Percentiles rank a stretch among this genome's conserved stretches.
Evolutionary conservation across 2,888 invertebrate species (phyloP).

Genomic region (Patella pellucida): DNA sequence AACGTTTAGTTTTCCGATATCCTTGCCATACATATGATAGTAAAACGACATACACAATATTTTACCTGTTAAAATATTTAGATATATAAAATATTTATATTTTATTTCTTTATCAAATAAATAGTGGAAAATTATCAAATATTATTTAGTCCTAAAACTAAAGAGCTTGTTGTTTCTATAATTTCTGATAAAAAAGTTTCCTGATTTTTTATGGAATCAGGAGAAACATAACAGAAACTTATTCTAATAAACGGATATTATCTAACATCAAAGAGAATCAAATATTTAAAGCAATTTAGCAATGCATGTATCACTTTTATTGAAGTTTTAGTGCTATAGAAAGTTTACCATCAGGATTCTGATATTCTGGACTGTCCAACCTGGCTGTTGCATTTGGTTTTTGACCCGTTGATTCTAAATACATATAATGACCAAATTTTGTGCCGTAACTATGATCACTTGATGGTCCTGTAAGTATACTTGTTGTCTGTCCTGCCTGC

Average conservation of each 20-base stretch:
- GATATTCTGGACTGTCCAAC: conserved; percentile 44
- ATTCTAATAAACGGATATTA: too few relatives aligned
- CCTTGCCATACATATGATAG: conserved; percentile 61
- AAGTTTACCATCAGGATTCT: conserved; percentile 32
- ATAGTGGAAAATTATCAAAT: conserved; percentile 35
- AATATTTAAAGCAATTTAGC: too few relatives aligned
- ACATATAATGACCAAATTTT: conserved; percentile 53
- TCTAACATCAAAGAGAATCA: too few relatives aligned
- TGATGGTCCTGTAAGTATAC: conserved; percentile 53
- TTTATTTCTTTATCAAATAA: conserved; percentile 46
- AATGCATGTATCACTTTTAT: too few relatives aligned
- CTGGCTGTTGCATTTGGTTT: conserved; percentile 48
- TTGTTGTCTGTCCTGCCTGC: conserved; percentile 44
- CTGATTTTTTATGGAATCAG: too few relatives aligned
- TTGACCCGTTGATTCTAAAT: conserved; percentile 53
- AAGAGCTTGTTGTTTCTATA: neutral
- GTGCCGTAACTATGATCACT: conserved; percentile 54
- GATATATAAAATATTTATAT: conserved; percentile 31
- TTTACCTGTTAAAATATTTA: conserved; percentile 29
- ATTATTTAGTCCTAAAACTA: conserved; percentile 14
- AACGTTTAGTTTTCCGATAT: conserved; percentile 54
- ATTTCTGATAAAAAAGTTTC: neutral
- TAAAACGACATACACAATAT: conserved; percentile 60
- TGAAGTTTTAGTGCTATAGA: neutral
- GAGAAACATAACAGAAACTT: too few relatives aligned